Evolutionary conservation across 2,113 vertebrate species (phyloP).

Genomic region (Passer montanus): DNA sequence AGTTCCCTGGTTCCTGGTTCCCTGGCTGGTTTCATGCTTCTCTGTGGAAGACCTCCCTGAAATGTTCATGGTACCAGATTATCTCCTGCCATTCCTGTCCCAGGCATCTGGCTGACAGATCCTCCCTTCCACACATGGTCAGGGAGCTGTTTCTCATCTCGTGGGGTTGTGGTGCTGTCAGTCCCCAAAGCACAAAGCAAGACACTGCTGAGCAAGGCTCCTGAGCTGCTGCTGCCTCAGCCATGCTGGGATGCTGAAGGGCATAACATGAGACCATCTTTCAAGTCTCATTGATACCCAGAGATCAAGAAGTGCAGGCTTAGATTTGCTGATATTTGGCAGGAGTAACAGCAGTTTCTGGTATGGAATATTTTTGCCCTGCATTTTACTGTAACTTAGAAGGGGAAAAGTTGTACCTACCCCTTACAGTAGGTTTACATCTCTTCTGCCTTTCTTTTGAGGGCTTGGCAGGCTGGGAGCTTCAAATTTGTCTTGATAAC

Average conservation of each 20-base stretch:
- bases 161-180: not conserved
- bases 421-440: not conserved
- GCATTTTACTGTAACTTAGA: not conserved
- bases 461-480: not conserved
- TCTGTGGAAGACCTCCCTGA: not conserved
- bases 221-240: not conserved
- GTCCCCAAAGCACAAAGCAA: not conserved
- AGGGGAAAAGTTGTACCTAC: not conserved
- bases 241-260: not conserved
- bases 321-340: not conserved
- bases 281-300: not conserved
- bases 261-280: not conserved
- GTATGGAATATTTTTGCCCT: not conserved
- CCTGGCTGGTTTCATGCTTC: not conserved
- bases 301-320: not conserved
- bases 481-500: not conserved
- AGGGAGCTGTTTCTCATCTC: not conserved
- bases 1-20: not conserved
- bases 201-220: not conserved
- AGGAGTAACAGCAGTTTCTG: not conserved
- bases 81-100: not conserved
- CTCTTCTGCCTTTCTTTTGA: not conserved
- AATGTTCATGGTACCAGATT: not conserved
- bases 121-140: not conserved
- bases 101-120: not conserved